Evolutionary conservation across 2,113 vertebrate species (phyloP).

Genomic region (Jaculus jaculus): DNA sequence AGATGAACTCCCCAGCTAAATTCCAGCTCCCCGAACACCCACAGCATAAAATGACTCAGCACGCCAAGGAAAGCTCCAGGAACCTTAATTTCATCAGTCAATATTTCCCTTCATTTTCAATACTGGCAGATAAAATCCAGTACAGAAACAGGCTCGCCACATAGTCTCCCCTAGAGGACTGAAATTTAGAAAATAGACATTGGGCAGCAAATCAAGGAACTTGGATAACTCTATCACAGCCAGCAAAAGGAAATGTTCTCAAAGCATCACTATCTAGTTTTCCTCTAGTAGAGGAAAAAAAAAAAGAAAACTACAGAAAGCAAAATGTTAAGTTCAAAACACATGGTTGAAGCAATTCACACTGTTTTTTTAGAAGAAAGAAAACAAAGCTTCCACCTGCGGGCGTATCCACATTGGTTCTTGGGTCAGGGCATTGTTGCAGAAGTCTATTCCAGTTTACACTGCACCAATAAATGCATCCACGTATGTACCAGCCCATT

Average conservation of each 20-base stretch:
- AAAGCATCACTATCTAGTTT: not conserved
- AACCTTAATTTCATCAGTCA: slow-evolving; percentile 32
- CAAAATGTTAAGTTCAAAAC: not conserved
- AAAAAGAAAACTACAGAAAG: not conserved
- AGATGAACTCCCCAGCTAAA: not conserved
- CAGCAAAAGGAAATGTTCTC: not conserved
- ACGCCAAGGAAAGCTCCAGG: not conserved
- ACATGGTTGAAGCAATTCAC: not conserved
- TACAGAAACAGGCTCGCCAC: not conserved
- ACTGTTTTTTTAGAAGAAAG: not conserved
- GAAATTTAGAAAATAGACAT: not conserved
- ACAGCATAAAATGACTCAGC: not conserved
- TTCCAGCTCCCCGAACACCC: not conserved
- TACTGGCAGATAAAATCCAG: not conserved
- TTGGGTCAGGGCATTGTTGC: not conserved
- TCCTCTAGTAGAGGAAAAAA: not conserved
- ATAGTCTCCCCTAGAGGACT: not conserved
- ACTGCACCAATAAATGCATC: not conserved
- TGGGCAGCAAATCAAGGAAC: not conserved
- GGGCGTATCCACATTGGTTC: not conserved
- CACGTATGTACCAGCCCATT: not conserved
- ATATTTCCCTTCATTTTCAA: not conserved
- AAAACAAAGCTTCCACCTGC: not conserved
- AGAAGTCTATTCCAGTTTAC: not conserved
- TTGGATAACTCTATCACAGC: not conserved